Evolutionary conservation across 2,797 vertebrate species (phyloP), one percentile per base, ranked within the genome.

Genomic region (Lepus oiostolus): DNA sequence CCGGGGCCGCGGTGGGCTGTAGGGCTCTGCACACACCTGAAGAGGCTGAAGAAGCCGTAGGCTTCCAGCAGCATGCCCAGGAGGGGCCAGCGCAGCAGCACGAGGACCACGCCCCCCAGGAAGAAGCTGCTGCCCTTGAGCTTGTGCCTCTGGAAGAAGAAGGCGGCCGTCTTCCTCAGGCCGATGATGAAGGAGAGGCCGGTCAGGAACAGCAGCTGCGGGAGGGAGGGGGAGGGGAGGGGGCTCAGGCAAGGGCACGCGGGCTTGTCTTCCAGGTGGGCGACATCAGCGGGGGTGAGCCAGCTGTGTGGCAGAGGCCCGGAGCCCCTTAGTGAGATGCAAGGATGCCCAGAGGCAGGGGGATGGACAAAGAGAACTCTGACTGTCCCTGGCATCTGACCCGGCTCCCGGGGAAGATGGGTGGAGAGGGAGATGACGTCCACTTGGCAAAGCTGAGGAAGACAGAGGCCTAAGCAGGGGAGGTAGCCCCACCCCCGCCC

Each of bases 61-160:
- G 95, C 98, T 95, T 99, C 99, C 95, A 99, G 98, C 50, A 98
- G 21, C 99, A 99, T 99, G 35, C 99, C 99, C 79, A 99, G 97
- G 54, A 99, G 76, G 0, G 99, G 99, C 99, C 99, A 99, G 3
- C 98, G 98, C 95, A 99, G 97, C 14, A 99, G 98, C n/a, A 99
- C 99, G 0, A 99, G 91, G 9, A 97, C 4, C 62, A 99, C 97
- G 0, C 99, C 99, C 6, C 99, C 99, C 0, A 99, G 95, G 96
- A 99, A 99, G 98, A 99, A 99, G 79, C 98, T 97, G 21, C 98
- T 99, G 19, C 99, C 99, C 95, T 98, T 98, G 86, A 99, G 96
- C 95, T 99, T 99, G 16, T 99, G 98, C 92, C 97, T 95, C 97
- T 99, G 99, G 98, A 99, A 99, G 97, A 99, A 99, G 98, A 99